Evolutionary conservation across 2,797 vertebrate genomes (phyloP).

Genomic region (Argya squamiceps): DNA sequence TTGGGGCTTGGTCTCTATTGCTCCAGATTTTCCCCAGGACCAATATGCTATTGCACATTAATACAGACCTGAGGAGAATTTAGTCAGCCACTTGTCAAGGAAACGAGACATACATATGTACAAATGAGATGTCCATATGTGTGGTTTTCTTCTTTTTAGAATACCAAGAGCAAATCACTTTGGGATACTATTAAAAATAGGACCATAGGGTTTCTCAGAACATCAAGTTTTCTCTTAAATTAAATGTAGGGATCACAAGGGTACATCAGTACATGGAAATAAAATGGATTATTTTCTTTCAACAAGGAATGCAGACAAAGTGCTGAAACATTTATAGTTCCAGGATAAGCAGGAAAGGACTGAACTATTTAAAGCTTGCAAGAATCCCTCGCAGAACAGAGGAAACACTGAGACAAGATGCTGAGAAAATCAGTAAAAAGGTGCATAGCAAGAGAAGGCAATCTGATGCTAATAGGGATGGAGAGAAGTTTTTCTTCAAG

Average conservation of each 20-base stretch:
- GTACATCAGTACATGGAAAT: neutral
- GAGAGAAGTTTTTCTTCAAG: neutral
- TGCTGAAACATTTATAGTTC: neutral
- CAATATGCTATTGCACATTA: neutral
- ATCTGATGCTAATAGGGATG: neutral
- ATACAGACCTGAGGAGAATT: neutral
- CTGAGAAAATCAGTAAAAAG: neutral
- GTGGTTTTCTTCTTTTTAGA: neutral
- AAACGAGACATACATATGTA: rapidly evolving
- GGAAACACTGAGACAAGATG: neutral
- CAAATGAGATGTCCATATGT: neutral
- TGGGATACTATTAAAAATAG: neutral
- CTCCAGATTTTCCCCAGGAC: neutral
- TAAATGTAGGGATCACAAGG: neutral
- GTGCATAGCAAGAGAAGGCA: neutral
- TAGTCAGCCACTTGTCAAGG: neutral
- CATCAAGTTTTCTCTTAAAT: neutral
- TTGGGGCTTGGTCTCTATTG: neutral
- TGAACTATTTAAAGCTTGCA: neutral
- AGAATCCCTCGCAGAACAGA: neutral
- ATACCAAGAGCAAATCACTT: neutral
- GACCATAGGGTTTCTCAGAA: neutral
- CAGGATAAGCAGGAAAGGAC: neutral
- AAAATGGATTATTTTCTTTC: neutral
- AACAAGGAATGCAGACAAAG: neutral